Evolutionary conservation across 2,888 invertebrate genomes (phyloP), one percentile per base, ranked within the genome.

Genomic region (Escarpia spicata): DNA sequence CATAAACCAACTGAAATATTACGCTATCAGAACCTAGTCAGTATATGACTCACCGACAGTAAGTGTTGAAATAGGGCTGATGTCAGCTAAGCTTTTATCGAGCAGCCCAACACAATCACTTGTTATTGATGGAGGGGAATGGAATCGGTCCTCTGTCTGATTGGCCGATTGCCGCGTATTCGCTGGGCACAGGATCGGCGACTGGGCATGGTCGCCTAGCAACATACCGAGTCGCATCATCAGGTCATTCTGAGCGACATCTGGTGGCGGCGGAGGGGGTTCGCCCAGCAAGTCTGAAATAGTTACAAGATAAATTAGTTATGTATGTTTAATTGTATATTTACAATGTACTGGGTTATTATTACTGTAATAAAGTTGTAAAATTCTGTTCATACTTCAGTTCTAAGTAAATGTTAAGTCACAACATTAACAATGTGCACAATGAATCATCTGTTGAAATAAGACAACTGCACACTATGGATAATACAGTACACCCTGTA

Each of bases 21-120:
- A 75, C 6, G 75, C 26, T 75, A 75, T 75, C 52, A 52, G 10
- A 9, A 52, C 3, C 19, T n/a, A 15, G 75, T 15, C 75, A 15
- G 19, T 31, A 26, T n/a, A 26, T 37, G 37, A 93, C 93, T 75
- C 75, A 75, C 37, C 93, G 97, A 97, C 98, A 3, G 98, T 98
- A 90, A 98, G 97, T 0, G 98, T 98, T 52, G 98, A 98, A n/a
- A 98, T 98, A 92, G 98, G 98, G 96, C 98, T 98, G 89, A 98
- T 98, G 95, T 98, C 98, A 93, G 98, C 98, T 45, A 98, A 98
- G 92, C 98, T 97, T 92, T 94, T 94, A 92, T 98, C 97, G 0
- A 98, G 98, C 94, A 97, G 97, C 0, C 52, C 52, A 6, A 97
- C 97, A 93, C 97, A 97, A 37, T 52, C 90, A 93, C 97, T 97